Base-by-base conservation (phyloP, 2,113 vertebrate genomes). In the Epinephelus moara region DNA sequence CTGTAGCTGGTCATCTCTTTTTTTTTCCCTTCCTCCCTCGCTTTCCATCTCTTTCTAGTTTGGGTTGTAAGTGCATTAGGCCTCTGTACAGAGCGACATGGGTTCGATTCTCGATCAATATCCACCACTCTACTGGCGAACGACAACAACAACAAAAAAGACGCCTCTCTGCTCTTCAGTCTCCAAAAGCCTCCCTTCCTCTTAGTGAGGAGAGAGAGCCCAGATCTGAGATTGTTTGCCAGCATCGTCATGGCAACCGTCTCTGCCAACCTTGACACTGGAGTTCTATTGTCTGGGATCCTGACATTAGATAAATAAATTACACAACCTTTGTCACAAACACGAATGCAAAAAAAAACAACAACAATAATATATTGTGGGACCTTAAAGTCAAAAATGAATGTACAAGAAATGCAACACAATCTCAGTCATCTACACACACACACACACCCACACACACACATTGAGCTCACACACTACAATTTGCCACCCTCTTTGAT, bases 41-140 rank as follows among this genome's bases (percentile, higher is more conserved):
- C 73, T 77, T 69, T 92, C 83, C 56, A 62, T 78, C 79, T 85
- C 73, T 81, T 85, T 93, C 72, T 75, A 62, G 81, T 85, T 78
- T 63, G 52, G 71, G 70, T 86, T 15, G 75, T 87, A 77, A 91
- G 80, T 91, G 84, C 91, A 92, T 93, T 88, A 92, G 90, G 80
- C 83, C 63, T 81, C 66, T 70, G 82, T 84, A 72, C 77, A 6
- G 69, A 85, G 82, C 78, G 17, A 72, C 81, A 75, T 69, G 78
- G 78, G 86, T 90, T 92, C 86, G 76, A 94, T 94, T 89, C 80
- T 80, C 82, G 85, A 93, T 93, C 91, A 74, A 94, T 93, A 93
- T 78, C 81, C 66, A 87, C 85, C 90, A 92, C 87, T 92, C 88
- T 81, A 79, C 49, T 45, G 60, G 56, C 10, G 12, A 55, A 85